Evolutionary conservation across 1,140 invertebrate genomes (phyloP), one percentile per base, ranked within the genome.

Genomic region (Phocides pigmalion): DNA sequence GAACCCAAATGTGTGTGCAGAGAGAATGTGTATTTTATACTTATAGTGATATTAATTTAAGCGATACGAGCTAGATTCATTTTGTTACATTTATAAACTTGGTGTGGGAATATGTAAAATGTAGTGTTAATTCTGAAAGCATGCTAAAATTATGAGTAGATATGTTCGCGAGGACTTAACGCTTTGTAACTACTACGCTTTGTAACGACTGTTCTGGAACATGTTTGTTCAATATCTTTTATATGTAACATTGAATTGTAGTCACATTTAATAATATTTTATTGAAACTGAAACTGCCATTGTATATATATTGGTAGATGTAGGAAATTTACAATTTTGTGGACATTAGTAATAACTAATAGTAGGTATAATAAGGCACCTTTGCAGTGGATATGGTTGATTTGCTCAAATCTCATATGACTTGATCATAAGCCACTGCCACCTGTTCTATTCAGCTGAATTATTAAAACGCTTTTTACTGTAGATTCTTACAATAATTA

Each of bases 41-140:
- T 70, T 76, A 82, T 88, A 88, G 87, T 89, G 87, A 89, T 89
- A 91, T 88, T 89, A 90, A 83, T 84, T 87, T 89, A 90, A 87
- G 86, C 74, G 66, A 75, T 79, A 74, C 62, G 61, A 75, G 64
- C 74, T 90, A 85, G 71, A 75, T 82, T 84, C 81, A 81, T 88
- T 81, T 80, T 82, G 81, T 82, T 61, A 64, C 56, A 79, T 76
- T 72, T 76, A 75, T 76, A 64, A 67, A 70, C 66, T 68, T 77
- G 65, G 58, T 53, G 50, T 47, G 32, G 56, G 58, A 28, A 47
- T 64, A 19, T 72, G 65, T 61, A 63, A 64, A 61, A 39, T 61
- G 59, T 61, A 25, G 25, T 62, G 44, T 62, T 41, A 46, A 56
- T 56, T 56, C 20, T 58, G 53, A 41, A 5, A 41, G 5, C 14